Evolutionary conservation across 2,888 invertebrate genomes (phyloP), one percentile per base, ranked within the genome.

Genomic region (Brachypalpus laphriformis): DNA sequence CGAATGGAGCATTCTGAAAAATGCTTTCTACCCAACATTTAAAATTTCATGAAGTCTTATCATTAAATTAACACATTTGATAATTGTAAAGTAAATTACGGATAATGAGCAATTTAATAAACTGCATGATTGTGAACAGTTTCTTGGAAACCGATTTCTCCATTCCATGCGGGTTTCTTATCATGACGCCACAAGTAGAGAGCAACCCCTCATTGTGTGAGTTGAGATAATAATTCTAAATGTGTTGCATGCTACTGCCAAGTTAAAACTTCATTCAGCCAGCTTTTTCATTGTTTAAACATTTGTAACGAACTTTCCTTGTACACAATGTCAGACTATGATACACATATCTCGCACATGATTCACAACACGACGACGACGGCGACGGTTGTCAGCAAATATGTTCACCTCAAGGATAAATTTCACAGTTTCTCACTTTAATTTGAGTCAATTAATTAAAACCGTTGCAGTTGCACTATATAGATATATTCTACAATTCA

Each of bases 381-480:
- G 11, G 28, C 34, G 22, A 61, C 68, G 42, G 54, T 61, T 57
- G 71, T 71, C 59, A 54, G 47, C 70, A 80, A 71, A 71, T 80
- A 70, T 81, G 81, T 81, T 45, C 71, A 81, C 56, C 75, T 85
- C 85, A 85, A 65, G 85, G 85, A 47, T 81, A 65, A 71, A 80
- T 68, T 77, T 77, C 77, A 72, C 66, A 66, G 68, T 77, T 78
- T 83, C 81, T 70, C 80, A 71, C 80, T 81, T 75, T 75, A 85
- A 85, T 80, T 85, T 85, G 45, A 85, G 83, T 70, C 78, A 83
- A 83, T 81, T 85, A 85, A 85, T 71, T 85, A 75, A 76, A 85
- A 76, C 34, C 25, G 65, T 71, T 76, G 25, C 61, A 71, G 40
- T 40, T 74, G 51, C 18, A 28, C 63, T 37, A 37, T 51, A 45